Base-by-base conservation (phyloP, 2,797 vertebrate species). In the Selene dorsalis region DNA sequence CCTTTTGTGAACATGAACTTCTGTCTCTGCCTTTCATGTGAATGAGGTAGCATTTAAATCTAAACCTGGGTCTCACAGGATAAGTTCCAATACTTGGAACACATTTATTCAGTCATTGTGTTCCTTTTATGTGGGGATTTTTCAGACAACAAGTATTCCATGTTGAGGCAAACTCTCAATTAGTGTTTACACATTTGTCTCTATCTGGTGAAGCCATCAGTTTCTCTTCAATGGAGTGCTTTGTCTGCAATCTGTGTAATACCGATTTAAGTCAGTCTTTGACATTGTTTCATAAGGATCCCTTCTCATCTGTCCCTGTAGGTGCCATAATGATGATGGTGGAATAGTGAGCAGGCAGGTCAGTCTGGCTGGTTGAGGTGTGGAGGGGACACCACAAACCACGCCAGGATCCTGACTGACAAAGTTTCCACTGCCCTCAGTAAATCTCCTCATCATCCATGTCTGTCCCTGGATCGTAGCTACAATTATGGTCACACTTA, bases 401-500 rank as follows among this genome's bases (percentile, higher is more conserved):
- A 93, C 22, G 88, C 92, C 93, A 89, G 87, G 67, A 84, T 77
- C 84, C 86, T 88, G 88, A 91, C 90, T 28, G 71, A 73, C 73
- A 26, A 30, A 59, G 48, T 59, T 62, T 72, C 52, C 74, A 69
- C 73, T 73, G 72, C 84, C 84, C 85, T 82, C 66, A 5, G 69
- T 82, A 48, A 77, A 75, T 77, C 69, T 83, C 73, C 75, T 78
- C 72, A 32, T 79, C 72, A 56, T 87, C 72, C 76, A 88, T 90
- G 85, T 56, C 71, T 70, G 20, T 77, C 61, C 71, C 55, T 80
- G 84, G 82, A 87, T 76, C 63, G 30, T 72, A 84, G 76, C 84
- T 71, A 79, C 84, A 88, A 94, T 92, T 93, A 97, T 97, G 96
- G 96, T 97, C 93, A 96, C 95, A n/a, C 94, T 96, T 91, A 95